Evolutionary conservation across 2,113 vertebrate genomes (phyloP).

Genomic region (Lepus europaeus): DNA sequence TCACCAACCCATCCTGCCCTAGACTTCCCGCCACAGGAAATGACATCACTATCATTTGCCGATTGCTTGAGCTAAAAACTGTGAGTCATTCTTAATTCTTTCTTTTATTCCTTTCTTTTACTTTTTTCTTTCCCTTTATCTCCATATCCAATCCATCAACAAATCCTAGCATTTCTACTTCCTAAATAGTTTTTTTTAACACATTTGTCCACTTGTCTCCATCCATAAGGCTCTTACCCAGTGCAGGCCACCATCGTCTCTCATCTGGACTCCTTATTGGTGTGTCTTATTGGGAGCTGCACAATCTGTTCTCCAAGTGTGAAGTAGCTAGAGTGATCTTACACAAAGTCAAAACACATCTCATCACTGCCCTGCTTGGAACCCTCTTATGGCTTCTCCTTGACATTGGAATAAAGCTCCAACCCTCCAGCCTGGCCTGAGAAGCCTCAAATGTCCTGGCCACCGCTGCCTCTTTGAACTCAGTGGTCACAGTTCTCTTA

Average conservation of each 20-base stretch:
- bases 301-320: background rate
- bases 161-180: background rate
- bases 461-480: background rate
- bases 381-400: background rate
- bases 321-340: background rate
- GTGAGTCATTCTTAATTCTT: background rate
- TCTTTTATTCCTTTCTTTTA: background rate
- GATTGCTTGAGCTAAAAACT: background rate
- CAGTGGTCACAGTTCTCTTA: background rate
- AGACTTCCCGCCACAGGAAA: background rate
- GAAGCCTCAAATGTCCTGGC: background rate
- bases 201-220: background rate
- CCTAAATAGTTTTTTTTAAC: background rate
- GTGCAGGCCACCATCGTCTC: background rate
- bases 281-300: background rate
- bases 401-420: background rate
- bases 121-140: conserved; percentile 1
- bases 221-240: background rate
- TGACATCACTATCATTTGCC: background rate
- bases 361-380: background rate
- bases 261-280: background rate
- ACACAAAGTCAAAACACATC: conserved; percentile 16
- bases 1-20: background rate
- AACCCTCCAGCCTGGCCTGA: background rate
- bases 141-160: background rate